Conservation (phyloP, 1,140 invertebrate species). For the Danaus plexippus region DNA sequence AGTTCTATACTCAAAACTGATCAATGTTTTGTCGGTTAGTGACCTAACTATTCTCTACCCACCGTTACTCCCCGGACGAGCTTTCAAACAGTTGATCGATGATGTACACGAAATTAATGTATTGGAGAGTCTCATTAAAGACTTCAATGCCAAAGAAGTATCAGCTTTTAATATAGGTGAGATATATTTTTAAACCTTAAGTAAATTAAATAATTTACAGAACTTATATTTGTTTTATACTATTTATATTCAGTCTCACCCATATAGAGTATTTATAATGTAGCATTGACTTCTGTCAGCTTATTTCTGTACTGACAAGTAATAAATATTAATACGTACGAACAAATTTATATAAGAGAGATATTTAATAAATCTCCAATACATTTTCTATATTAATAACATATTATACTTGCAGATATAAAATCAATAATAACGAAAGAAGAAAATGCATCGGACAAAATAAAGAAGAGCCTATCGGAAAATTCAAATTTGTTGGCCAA, state of each 20-base stretch:
- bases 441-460: slow-evolving; percentile 29
- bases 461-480: slow-evolving; percentile 46
- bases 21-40: slow-evolving; percentile 24
- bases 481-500: slow-evolving; percentile 36
- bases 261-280: no score
- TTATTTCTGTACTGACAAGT: no score
- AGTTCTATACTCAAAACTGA: slow-evolving; percentile 18
- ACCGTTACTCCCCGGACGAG: slow-evolving; percentile 22
- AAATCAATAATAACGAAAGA: slow-evolving; percentile 31
- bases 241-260: no score
- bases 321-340: no score
- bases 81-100: slow-evolving; percentile 19
- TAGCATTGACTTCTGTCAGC: no score
- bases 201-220: not conserved
- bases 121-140: slow-evolving; percentile 12
- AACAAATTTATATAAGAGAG: no score
- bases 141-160: slow-evolving; percentile 8
- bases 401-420: slow-evolving; percentile 35
- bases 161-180: slow-evolving; percentile 26
- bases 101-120: slow-evolving; percentile 12
- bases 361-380: no score
- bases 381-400: no score
- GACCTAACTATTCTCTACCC: slow-evolving; percentile 29
- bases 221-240: no score
- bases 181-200: slow-evolving; percentile 14